Percentiles rank a stretch among this genome's conserved stretches.
phyloP scores from a whole-genome alignment of 2,888 invertebrate genomes.

The Luperina nickerlii region DNA sequence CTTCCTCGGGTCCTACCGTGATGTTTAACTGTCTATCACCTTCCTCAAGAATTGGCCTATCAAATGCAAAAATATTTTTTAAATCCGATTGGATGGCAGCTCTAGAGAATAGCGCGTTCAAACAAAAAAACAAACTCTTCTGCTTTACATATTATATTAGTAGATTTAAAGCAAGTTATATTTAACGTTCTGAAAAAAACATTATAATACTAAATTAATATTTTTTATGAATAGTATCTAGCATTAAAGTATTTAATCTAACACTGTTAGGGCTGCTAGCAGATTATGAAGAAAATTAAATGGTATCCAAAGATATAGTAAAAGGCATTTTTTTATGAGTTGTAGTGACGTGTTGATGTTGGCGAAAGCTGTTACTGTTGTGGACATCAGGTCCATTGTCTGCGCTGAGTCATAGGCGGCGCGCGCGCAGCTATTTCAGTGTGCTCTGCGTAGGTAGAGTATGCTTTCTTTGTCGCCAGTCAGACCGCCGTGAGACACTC shows the following conservation, averaged over 20 bases:
- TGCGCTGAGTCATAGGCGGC: constrained; percentile 86
- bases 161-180: neutral
- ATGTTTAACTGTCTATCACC: neutral
- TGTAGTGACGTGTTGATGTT: constrained; percentile 72
- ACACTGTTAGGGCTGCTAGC: neutral
- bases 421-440: constrained; percentile 87
- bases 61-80: neutral
- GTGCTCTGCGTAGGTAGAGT: constrained; percentile 80
- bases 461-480: constrained; percentile 76
- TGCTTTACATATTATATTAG: neutral
- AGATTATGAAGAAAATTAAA: neutral
- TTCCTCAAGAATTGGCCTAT: neutral
- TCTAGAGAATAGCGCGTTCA: neutral
- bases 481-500: constrained; percentile 77
- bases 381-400: constrained; percentile 85
- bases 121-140: neutral
- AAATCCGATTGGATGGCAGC: neutral
- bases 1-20: neutral
- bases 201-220: neutral
- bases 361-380: constrained; percentile 82
- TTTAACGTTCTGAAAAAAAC: neutral
- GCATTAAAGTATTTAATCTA: neutral
- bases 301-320: neutral
- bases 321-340: constrained; percentile 49
- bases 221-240: neutral